phyloP scores from a whole-genome alignment of 2,888 invertebrate genomes.

The Idaea aversata region DNA sequence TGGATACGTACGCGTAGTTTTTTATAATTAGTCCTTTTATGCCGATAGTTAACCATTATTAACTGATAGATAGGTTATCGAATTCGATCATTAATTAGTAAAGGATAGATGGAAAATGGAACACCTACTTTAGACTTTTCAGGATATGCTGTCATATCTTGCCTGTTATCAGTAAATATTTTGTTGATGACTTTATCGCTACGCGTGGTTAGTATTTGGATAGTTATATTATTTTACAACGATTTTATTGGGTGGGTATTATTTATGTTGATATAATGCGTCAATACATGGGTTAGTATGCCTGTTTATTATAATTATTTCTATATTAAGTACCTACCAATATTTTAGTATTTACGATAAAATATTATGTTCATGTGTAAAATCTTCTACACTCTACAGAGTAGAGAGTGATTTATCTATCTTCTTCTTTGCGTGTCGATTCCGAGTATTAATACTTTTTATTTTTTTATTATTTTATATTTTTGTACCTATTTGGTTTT shows the following conservation, averaged over 20 bases:
- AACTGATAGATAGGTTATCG: no score
- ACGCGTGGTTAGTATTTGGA: not conserved
- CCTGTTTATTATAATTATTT: no score
- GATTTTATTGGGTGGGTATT: not conserved
- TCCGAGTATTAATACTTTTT: no score
- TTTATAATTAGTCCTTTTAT: no score
- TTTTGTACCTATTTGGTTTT: no score
- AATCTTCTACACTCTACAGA: not conserved
- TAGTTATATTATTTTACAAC: not conserved
- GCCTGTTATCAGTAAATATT: not conserved
- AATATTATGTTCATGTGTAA: slow-evolving; percentile 6
- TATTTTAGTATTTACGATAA: not conserved
- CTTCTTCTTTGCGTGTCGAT: no score
- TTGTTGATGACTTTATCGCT: not conserved
- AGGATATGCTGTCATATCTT: not conserved
- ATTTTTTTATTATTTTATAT: no score
- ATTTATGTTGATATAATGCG: not conserved
- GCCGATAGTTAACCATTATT: no score
- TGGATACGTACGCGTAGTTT: no score
- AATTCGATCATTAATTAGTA: not conserved
- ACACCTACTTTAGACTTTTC: not conserved
- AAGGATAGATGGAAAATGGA: not conserved
- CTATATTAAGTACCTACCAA: no score
- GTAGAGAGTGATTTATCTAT: no score
- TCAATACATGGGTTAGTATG: not conserved